Evolutionary conservation across 1,140 invertebrate species (phyloP), one percentile per base, ranked within the genome.

Genomic region (Drusus annulatus): DNA sequence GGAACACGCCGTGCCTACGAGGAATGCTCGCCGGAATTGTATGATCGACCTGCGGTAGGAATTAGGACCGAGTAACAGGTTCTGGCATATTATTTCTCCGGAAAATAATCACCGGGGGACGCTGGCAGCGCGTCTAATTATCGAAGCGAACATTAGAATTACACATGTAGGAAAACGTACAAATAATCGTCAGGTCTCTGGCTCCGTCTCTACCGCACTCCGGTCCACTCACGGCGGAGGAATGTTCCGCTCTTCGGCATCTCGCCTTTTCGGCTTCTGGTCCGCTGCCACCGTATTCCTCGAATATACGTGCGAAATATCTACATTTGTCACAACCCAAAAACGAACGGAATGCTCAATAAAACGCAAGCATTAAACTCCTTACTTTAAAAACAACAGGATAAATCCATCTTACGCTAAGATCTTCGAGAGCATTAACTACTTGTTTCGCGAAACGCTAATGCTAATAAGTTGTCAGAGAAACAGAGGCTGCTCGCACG

Each of bases 271-370:
- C 36, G 8, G 10, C 5, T 45, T 10, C 36, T 13, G 68, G 68
- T 71, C 68, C 17, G 68, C 19, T 71, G 68, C 68, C 68, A 71
- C 21, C 68, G 25, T 28, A 28, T 28, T 28, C 25, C 25, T 28
- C 25, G 36, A 45, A 52, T 51, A 25, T 71, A 52, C 50, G 45
- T 23, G 25, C 19, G 54, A 71, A 71, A 71, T 71, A 51, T 51
- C 45, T 52, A 28, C 68, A 51, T 71, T 71, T 76, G 74, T 76
- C 74, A 76, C 52, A 15, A 50, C 31, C 52, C 31, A 76, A 60
- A 76, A 76, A 60, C 58, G 31, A 31, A 31, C 16, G 74, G 56
- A 76, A 76, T 76, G 68, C 62, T 23, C 16, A 36, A 21, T 31
- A 60, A 76, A 76, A 76, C 25, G 25, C 21, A 50, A 19, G 21